phyloP scores from a whole-genome alignment of 2,797 vertebrate genomes.

The Lutjanus campechanus region DNA sequence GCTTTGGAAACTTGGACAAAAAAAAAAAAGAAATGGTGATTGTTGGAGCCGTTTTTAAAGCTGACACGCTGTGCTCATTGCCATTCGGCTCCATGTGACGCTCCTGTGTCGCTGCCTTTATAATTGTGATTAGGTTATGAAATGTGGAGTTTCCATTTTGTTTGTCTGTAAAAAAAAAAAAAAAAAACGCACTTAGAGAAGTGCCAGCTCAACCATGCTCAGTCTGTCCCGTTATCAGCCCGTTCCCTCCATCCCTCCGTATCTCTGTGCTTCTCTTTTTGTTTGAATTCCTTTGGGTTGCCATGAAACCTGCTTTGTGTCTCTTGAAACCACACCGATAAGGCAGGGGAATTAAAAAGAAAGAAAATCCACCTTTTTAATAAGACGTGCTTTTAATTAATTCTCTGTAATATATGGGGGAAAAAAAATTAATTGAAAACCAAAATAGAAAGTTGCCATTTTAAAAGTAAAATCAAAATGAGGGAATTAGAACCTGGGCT shows the following conservation, averaged over 20 bases:
- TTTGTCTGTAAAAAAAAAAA: background rate
- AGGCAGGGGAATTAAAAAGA: constrained; percentile 8
- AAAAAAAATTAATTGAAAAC: constrained; percentile 45
- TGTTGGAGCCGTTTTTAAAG: background rate
- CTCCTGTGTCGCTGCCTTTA: background rate
- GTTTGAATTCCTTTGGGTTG: constrained; percentile 11
- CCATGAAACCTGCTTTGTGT: constrained; percentile 39
- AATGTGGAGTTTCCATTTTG: constrained; percentile 6
- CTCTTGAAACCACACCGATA: constrained; percentile 25
- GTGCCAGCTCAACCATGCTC: background rate
- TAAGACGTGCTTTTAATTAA: constrained; percentile 16
- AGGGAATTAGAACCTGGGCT: constrained; percentile 13
- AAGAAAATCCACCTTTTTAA: constrained; percentile 28
- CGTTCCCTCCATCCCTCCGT: background rate
- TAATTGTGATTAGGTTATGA: constrained; percentile 14
- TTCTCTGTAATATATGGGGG: constrained; percentile 5
- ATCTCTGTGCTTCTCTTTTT: background rate
- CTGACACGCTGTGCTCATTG: constrained; percentile 8
- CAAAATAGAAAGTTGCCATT: constrained; percentile 37
- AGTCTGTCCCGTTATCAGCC: background rate
- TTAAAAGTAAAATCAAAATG: constrained; percentile 37
- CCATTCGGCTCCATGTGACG: constrained; percentile 2
- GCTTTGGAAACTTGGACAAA: constrained; percentile 5
- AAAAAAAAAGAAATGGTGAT: background rate
- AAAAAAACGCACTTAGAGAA: too few relatives aligned